A percentile compares a stretch with the other conserved stretches of the same genome.
phyloP scores from a whole-genome alignment of 2,113 vertebrate species.

The Otolemur garnettii region DNA sequence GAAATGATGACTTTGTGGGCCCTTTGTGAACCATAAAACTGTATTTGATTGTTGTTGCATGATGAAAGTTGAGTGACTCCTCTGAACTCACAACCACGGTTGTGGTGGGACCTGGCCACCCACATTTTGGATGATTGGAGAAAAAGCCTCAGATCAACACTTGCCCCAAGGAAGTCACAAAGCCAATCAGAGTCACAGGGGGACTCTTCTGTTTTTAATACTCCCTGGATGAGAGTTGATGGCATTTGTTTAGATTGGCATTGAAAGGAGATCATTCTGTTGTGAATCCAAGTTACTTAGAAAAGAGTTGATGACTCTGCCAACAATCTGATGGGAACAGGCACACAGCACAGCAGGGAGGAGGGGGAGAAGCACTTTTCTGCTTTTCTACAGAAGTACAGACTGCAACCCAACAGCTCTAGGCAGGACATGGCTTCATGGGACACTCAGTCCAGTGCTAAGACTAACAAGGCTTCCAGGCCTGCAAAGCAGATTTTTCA shows the following conservation, averaged over 20 bases:
- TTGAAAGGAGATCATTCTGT: constrained; percentile 52
- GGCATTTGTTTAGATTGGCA: constrained; percentile 76
- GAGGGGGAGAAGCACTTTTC: neutral
- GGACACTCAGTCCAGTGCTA: neutral
- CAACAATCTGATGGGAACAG: constrained; percentile 61
- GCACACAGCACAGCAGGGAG: neutral
- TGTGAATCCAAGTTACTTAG: constrained; percentile 66
- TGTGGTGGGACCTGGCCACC: constrained; percentile 61
- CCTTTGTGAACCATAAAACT: constrained; percentile 15
- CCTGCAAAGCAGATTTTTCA: neutral
- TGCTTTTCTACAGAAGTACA: neutral
- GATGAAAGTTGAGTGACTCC: constrained; percentile 31
- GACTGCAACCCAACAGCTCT: neutral
- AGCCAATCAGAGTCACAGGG: constrained; percentile 61
- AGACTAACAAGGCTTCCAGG: neutral
- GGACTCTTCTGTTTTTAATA: constrained; percentile 72
- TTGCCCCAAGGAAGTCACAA: constrained; percentile 68
- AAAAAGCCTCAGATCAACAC: constrained; percentile 25
- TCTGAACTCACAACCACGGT: neutral
- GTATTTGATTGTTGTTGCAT: constrained; percentile 51
- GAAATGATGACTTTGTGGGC: neutral
- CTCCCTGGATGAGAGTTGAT: constrained; percentile 65
- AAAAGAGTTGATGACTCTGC: constrained; percentile 18
- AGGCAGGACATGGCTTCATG: neutral
- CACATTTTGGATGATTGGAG: constrained; percentile 65